Evolutionary conservation across 2,113 vertebrate genomes (phyloP), one percentile per base, ranked within the genome.

Genomic region (Cynocephalus volans): DNA sequence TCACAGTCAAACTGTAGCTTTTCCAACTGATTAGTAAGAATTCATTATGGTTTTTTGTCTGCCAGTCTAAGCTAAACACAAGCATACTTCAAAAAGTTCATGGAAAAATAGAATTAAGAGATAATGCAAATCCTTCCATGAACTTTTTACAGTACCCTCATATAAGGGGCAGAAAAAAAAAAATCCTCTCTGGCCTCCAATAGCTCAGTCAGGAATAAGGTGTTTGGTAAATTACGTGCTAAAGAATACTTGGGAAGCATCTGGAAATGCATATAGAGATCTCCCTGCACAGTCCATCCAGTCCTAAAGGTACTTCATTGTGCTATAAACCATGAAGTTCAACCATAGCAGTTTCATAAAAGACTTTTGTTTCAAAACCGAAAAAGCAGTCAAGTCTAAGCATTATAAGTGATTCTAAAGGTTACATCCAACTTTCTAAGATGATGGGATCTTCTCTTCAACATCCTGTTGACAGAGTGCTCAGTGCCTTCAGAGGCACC

Each of bases 351-450:
- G 28, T 13, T 83, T 85, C 60, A 79, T 54, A 50, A 88, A 95
- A 84, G 10, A 54, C 3, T 95, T 90, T 92, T 77, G 48, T 93
- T 87, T 93, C 45, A 64, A 75, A 87, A 79, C 11, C 73, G 77
- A 89, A 62, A 76, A 28, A 17, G 26, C 11, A 86, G 76, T 36
- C 50, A 95, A 28, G 91, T 79, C 0, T 50, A 69, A 92, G n/a
- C n/a, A 95, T 69, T 77, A 72, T 72, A 86, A 73, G 48, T 87
- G 48, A 3, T 5, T 33, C 21, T 87, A 90, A 94, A 64, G 50
- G 13, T 76, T 45, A 86, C 15, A 72, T n/a, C 33, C 48, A 60
- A 73, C 45, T 86, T 31, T 65, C 33, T 75, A 18, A 45, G 28
- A 33, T 76, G 36, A 84, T 26, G 14, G n/a, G 24, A 62, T 36